phyloP scores from a whole-genome alignment of 2,888 invertebrate species.

The Listrodromus nycthemerus region DNA sequence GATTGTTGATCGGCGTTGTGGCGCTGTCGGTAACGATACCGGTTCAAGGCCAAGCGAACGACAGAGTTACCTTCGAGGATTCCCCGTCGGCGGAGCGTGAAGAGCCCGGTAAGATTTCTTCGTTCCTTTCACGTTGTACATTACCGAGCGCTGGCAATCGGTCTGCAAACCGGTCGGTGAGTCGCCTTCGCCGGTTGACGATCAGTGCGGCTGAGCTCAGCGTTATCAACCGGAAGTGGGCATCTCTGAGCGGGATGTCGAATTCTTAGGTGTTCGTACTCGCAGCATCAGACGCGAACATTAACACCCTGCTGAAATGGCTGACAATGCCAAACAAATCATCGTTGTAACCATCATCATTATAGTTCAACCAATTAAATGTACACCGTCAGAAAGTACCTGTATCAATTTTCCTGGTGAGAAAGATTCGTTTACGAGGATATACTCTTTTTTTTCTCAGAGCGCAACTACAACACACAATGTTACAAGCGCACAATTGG shows the following conservation, averaged over 20 bases:
- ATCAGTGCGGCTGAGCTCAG: slow-evolving; percentile 20
- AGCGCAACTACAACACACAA: too few species aligned
- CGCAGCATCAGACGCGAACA: too few species aligned
- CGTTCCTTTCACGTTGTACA: slow-evolving; percentile 27
- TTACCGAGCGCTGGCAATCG: slow-evolving; percentile 38
- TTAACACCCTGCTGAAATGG: too few species aligned
- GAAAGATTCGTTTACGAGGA: too few species aligned
- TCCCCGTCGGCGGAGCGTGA: slow-evolving; percentile 69
- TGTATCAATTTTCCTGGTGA: neutral
- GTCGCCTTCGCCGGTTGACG: slow-evolving; percentile 12
- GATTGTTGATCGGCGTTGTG: slow-evolving; percentile 69
- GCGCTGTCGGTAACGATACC: slow-evolving; percentile 74
- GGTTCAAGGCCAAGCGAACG: slow-evolving; percentile 73
- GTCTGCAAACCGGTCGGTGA: slow-evolving; percentile 12
- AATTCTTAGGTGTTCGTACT: too few species aligned
- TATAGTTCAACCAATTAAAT: too few species aligned
- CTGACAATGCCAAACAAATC: too few species aligned
- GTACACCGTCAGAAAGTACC: too few species aligned
- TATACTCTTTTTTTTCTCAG: too few species aligned
- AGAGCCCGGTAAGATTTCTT: slow-evolving; percentile 69
- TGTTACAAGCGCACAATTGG: too few species aligned
- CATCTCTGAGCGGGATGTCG: neutral
- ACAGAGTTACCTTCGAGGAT: slow-evolving; percentile 79
- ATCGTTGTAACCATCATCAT: too few species aligned
- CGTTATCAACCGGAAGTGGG: slow-evolving; percentile 11